Evolutionary conservation across 2,888 invertebrate species (phyloP), one percentile per base, ranked within the genome.

Genomic region (Sipunculus nudus): DNA sequence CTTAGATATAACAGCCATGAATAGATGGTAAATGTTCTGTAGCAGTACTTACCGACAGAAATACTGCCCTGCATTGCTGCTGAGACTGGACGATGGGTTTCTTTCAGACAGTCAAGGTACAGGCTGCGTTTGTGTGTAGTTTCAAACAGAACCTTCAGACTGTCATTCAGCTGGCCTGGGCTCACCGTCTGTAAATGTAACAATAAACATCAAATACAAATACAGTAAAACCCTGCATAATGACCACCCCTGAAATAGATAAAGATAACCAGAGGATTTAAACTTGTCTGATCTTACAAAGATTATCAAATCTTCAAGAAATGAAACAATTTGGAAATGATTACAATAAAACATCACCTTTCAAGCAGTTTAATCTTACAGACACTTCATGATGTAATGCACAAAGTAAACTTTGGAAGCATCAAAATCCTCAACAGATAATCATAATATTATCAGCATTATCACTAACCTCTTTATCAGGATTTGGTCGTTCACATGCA

Each of bases 401-500:
- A n/a, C n/a, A n/a, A n/a, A n/a, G n/a, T n/a, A n/a, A n/a, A n/a
- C n/a, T n/a, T n/a, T n/a, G n/a, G n/a, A n/a, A n/a, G n/a, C n/a
- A n/a, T n/a, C n/a, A n/a, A n/a, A n/a, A n/a, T n/a, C n/a, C n/a
- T n/a, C n/a, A n/a, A n/a, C n/a, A n/a, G n/a, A n/a, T n/a, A n/a
- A n/a, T n/a, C n/a, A n/a, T n/a, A n/a, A n/a, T n/a, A n/a, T n/a
- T 13, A 21, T 19, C 10, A 19, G 13, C 13, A 43, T 38, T 38
- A 2, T 26, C 25, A 5, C 62, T 48, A 48, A 81, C 81, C 75
- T 79, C 77, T 68, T 83, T 80, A 62, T 83, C 82, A 10, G 78
- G 72, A 58, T 80, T 79, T 6, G 80, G 81, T 50, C 68, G 72
- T 52, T 75, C 75, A 64, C 79, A 81, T 31, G 80, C 78, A 63